Conservation (phyloP, 2,797 vertebrate genomes). For the Arctocebus calabarensis region DNA sequence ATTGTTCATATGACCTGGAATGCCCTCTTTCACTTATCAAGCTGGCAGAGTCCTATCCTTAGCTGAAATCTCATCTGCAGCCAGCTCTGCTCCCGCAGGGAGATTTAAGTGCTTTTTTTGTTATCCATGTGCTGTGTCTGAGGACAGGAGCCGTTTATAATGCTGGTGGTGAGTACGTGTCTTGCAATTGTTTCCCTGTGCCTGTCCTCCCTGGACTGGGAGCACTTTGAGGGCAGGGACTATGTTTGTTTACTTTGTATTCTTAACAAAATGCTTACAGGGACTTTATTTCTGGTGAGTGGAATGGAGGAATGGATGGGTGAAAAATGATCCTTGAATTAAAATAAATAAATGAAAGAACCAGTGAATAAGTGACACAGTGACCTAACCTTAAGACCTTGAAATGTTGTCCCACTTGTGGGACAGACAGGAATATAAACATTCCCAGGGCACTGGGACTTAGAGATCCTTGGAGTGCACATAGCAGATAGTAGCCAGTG, state of each 20-base stretch:
- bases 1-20: not conserved
- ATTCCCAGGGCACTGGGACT: not conserved
- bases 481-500: not conserved
- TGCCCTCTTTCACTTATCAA: not conserved
- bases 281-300: not conserved
- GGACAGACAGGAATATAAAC: constrained; percentile 8
- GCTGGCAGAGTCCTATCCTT: not conserved
- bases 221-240: constrained; percentile 2
- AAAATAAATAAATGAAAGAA: constrained; percentile 40
- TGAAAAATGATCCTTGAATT: constrained; percentile 29
- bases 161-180: not conserved
- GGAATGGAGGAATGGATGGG: not conserved
- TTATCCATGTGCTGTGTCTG: not conserved
- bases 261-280: not conserved
- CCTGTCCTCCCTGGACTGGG: not conserved
- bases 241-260: not conserved
- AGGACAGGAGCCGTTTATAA: not conserved
- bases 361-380: not conserved
- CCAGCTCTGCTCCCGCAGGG: not conserved
- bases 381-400: not conserved
- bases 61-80: constrained; percentile 33
- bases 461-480: not conserved
- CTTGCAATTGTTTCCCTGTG: not conserved
- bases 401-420: not conserved
- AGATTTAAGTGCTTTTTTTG: constrained; percentile 30